These are phyloP conservation scores for Macrobrachium rosenbergii DNA, from an alignment of 1,140 invertebrate genomes.

Conservation along the genomic window DNA sequence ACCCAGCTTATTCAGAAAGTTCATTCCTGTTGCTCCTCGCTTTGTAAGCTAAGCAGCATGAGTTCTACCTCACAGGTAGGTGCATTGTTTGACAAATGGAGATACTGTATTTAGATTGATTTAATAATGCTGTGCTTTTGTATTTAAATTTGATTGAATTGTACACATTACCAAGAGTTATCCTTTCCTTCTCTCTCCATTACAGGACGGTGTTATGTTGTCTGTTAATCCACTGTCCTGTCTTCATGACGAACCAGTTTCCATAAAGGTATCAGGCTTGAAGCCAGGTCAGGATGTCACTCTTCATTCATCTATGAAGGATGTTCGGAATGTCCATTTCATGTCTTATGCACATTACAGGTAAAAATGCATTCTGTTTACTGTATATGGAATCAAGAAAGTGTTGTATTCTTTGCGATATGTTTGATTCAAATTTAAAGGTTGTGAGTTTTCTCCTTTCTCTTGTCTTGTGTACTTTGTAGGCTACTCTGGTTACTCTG, in stretches of 20 bases:
- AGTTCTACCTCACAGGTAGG: no score
- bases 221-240: background rate
- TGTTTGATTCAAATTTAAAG: background rate
- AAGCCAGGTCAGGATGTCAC: conserved; percentile 5
- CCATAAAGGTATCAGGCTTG: background rate
- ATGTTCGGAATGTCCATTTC: background rate
- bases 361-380: background rate
- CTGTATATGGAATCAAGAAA: no score
- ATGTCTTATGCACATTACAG: conserved; percentile 15
- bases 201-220: background rate
- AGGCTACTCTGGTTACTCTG: no score
- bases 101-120: no score
- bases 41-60: no score
- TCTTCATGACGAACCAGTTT: conserved; percentile 11
- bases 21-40: no score
- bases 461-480: no score
- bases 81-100: no score
- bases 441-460: background rate
- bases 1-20: no score
- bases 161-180: background rate
- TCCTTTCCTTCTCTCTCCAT: background rate
- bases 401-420: background rate
- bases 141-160: background rate
- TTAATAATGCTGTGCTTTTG: background rate
- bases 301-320: background rate